Conservation (phyloP, 2,113 vertebrate species). For the Acrocephalus arundinaceus region DNA sequence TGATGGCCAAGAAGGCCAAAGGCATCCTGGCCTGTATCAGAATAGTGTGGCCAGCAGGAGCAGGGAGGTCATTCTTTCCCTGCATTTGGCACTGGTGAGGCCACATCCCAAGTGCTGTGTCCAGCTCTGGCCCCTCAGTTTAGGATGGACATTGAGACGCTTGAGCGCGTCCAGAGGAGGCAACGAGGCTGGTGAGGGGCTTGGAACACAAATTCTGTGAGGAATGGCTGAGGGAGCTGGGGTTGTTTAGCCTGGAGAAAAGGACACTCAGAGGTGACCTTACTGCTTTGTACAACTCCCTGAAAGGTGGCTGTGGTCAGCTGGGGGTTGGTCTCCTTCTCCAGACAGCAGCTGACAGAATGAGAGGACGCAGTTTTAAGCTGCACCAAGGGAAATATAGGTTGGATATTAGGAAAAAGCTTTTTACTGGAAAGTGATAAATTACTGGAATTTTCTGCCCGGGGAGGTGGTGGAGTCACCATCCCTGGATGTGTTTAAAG, state of each 20-base stretch:
- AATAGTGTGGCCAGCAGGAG: background rate
- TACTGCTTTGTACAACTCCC: background rate
- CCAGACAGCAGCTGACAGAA: background rate
- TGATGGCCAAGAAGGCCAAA: background rate
- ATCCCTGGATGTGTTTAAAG: background rate
- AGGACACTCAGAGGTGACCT: background rate
- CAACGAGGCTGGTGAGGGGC: background rate
- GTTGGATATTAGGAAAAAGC: background rate
- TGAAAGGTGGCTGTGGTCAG: background rate
- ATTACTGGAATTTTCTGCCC: background rate
- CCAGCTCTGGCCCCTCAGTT: background rate
- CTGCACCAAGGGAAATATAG: background rate
- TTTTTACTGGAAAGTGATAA: background rate
- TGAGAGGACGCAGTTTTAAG: rapidly evolving
- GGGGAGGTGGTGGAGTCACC: background rate
- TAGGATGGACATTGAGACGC: background rate
- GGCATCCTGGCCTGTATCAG: background rate
- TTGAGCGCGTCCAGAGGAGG: rapidly evolving
- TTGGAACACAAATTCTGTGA: background rate
- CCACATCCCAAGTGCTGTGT: background rate
- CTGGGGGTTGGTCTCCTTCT: background rate
- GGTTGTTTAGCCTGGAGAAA: background rate
- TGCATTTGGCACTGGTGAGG: background rate
- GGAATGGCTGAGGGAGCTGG: background rate
- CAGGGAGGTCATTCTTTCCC: background rate